phyloP scores from a whole-genome alignment of 2,113 vertebrate species.

The Limanda limanda region DNA sequence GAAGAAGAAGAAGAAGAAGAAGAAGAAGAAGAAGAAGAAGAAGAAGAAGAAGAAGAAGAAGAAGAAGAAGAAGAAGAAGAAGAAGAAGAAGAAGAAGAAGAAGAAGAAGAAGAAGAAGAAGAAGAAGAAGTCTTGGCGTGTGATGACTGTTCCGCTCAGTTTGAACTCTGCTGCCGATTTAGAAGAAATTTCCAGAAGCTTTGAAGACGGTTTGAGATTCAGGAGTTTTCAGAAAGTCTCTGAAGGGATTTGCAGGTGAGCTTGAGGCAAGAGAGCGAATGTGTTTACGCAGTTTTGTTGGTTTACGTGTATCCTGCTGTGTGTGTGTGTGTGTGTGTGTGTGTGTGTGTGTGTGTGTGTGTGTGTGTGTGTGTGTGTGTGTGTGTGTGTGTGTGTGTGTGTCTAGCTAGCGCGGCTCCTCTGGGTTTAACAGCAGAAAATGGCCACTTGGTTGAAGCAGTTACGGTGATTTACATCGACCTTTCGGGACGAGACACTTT shows the following conservation, averaged over 20 bases:
- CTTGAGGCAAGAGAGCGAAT: constrained; percentile 24
- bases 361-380: not conserved
- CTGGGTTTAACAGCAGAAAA: constrained; percentile 58
- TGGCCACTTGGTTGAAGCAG: constrained; percentile 44
- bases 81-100: too few relatives aligned
- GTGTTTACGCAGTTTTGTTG: constrained; percentile 15
- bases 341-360: too few relatives aligned
- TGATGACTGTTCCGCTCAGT: constrained; percentile 48
- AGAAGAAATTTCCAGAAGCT: constrained; percentile 42
- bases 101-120: not conserved
- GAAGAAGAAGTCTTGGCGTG: not conserved
- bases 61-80: too few relatives aligned
- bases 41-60: not conserved
- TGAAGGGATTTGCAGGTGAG: constrained; percentile 57
- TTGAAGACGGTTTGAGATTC: constrained; percentile 56
- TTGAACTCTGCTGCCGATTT: constrained; percentile 30
- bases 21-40: too few relatives aligned
- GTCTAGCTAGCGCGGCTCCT: constrained; percentile 12
- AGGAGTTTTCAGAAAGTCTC: constrained; percentile 43
- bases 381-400: not conserved
- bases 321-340: not conserved
- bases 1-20: too few relatives aligned
- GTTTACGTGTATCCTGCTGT: not conserved
- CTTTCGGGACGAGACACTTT: constrained; percentile 51
- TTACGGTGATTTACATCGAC: constrained; percentile 62